Evolutionary conservation across 2,888 invertebrate genomes (phyloP).

Genomic region (Drosophila robusta): DNA sequence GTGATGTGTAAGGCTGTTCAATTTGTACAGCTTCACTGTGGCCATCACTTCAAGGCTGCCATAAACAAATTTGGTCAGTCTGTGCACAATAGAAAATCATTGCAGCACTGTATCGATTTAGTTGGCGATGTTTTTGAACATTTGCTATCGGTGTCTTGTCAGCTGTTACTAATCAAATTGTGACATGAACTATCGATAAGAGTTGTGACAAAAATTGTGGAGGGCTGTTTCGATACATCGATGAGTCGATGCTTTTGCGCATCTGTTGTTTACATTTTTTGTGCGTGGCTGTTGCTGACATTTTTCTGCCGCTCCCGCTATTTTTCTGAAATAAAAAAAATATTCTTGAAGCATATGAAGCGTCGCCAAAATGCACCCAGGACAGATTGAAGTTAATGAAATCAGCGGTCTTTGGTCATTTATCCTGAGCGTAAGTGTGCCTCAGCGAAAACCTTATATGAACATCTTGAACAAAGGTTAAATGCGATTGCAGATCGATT

Average conservation of each 20-base stretch:
- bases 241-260: constrained; percentile 2
- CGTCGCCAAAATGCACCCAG: constrained; percentile 53
- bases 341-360: background rate
- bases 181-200: background rate
- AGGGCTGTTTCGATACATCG: constrained; percentile 1
- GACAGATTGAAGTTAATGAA: constrained; percentile 85
- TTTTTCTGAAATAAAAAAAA: constrained; percentile 1
- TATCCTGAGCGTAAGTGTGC: constrained; percentile 90
- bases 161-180: background rate
- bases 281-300: constrained; percentile 23
- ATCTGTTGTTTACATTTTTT: constrained; percentile 33
- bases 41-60: too few species aligned
- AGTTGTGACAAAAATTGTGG: background rate
- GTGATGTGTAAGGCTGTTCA: too few species aligned
- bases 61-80: too few species aligned
- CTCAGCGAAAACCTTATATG: background rate
- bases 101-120: background rate
- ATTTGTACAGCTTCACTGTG: too few species aligned
- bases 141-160: background rate
- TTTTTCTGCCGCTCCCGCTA: background rate
- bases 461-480: background rate
- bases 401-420: constrained; percentile 92
- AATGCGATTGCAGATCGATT: constrained; percentile 90
- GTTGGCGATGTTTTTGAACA: background rate
- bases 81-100: too few species aligned